Evolutionary conservation across 2,797 vertebrate genomes (phyloP).

Genomic region (Sebastes goodei): DNA sequence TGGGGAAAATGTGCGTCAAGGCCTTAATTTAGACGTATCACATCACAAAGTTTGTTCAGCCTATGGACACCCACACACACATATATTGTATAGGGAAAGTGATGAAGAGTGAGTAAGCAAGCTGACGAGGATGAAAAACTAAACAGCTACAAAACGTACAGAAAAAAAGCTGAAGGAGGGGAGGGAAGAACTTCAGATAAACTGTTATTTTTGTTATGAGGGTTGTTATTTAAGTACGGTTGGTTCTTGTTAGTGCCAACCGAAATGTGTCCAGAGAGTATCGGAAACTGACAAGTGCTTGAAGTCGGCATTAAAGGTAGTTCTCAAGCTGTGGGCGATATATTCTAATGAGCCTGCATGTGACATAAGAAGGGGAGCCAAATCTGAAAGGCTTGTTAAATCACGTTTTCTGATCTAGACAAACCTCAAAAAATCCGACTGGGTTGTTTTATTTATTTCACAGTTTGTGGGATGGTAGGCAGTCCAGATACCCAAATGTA

Average conservation of each 20-base stretch:
- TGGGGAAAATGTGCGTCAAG: conserved; percentile 31
- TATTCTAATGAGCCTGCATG: too few relatives aligned
- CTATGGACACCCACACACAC: neutral
- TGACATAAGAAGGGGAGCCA: too few relatives aligned
- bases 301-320: neutral
- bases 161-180: neutral
- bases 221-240: neutral
- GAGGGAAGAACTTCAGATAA: neutral
- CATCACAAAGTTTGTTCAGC: conserved; percentile 12
- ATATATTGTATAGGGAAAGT: neutral
- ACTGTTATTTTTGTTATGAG: neutral
- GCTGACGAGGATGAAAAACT: conserved; percentile 6
- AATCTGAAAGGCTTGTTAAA: too few relatives aligned
- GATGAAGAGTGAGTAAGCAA: conserved; percentile 14
- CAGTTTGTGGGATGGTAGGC: too few relatives aligned
- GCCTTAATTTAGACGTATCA: conserved; percentile 53
- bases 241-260: neutral
- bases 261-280: neutral
- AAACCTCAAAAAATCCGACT: too few relatives aligned
- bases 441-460: too few relatives aligned
- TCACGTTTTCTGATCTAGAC: too few relatives aligned
- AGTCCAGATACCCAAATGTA: too few relatives aligned
- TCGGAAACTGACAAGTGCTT: neutral
- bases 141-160: neutral
- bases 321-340: too few relatives aligned